A percentile compares a stretch with the other conserved stretches of the same genome.
Conservation (phyloP, 1,140 invertebrate genomes). For the Drosophila yakuba region DNA sequence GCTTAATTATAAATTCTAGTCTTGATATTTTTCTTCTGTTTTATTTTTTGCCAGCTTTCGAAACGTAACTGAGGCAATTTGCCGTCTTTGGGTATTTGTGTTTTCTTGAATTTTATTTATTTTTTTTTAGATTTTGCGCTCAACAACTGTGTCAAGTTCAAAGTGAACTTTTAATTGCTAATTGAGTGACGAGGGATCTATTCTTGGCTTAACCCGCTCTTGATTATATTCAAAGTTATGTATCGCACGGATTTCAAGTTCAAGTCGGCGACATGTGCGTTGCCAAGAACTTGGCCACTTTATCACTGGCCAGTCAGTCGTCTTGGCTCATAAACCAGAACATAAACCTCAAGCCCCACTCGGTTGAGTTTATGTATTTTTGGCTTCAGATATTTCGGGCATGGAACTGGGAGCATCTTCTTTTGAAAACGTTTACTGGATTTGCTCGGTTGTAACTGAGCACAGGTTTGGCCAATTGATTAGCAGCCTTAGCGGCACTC, state of each 20-base stretch:
- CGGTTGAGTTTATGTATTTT: slow-evolving; percentile 17
- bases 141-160: slow-evolving; percentile 74
- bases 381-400: background rate
- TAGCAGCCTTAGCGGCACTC: slow-evolving; percentile 43
- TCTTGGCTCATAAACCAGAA: slow-evolving; percentile 56
- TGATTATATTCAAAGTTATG: slow-evolving; percentile 53
- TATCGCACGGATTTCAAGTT: slow-evolving; percentile 63
- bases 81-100: slow-evolving; percentile 1
- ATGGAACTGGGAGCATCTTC: slow-evolving; percentile 18
- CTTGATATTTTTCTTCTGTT: slow-evolving; percentile 12
- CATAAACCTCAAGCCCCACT: slow-evolving; percentile 13
- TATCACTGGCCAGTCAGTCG: slow-evolving; percentile 17
- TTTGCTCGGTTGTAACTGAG: slow-evolving; percentile 40
- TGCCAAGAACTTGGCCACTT: slow-evolving; percentile 64
- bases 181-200: slow-evolving; percentile 55
- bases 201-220: slow-evolving; percentile 53
- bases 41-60: slow-evolving; percentile 24
- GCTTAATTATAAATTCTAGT: slow-evolving; percentile 59
- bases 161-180: slow-evolving; percentile 56
- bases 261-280: slow-evolving; percentile 29
- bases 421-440: background rate
- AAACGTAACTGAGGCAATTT: slow-evolving; percentile 23
- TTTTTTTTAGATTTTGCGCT: slow-evolving; percentile 7
- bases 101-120: slow-evolving; percentile 16
- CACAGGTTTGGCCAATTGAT: slow-evolving; percentile 63